A percentile compares a stretch with the other conserved stretches of the same genome.
Evolutionary conservation across 2,888 invertebrate genomes (phyloP).

Genomic region (Meiosimyza decipiens): DNA sequence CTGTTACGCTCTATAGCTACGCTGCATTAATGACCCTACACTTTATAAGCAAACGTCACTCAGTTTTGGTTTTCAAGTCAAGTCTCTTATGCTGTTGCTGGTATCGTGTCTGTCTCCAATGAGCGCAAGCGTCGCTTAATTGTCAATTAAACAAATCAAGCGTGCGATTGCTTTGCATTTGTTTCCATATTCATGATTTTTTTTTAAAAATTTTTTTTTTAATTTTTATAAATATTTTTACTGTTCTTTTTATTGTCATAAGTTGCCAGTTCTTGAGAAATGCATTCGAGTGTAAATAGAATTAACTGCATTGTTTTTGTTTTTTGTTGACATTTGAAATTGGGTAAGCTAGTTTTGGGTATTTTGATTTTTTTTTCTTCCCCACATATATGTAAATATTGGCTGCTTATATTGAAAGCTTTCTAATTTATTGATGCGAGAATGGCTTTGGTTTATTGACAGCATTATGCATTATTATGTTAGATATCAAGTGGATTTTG

Average conservation of each 20-base stretch:
- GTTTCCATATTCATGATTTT: slow-evolving; percentile 12
- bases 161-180: slow-evolving; percentile 33
- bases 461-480: too few relatives aligned
- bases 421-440: too few relatives aligned
- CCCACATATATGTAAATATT: neutral
- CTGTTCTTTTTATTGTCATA: neutral
- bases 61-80: neutral
- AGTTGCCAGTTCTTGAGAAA: neutral
- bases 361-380: neutral
- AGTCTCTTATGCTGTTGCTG: slow-evolving; percentile 1
- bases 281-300: slow-evolving; percentile 32
- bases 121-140: slow-evolving; percentile 31
- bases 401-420: too few relatives aligned
- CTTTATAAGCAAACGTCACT: neutral
- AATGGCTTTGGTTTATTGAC: too few relatives aligned
- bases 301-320: slow-evolving; percentile 9
- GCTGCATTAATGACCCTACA: neutral
- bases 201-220: slow-evolving; percentile 10
- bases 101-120: neutral
- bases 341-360: neutral
- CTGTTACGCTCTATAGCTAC: neutral
- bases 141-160: slow-evolving; percentile 41
- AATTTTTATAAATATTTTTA: slow-evolving; percentile 3
- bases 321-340: slow-evolving; percentile 5
- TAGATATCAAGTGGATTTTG: too few relatives aligned